Percentiles rank a stretch among this genome's conserved stretches.
These are phyloP conservation scores for Halocaridina rubra DNA, from an alignment of 2,888 invertebrate species.

Conservation along the genomic window DNA sequence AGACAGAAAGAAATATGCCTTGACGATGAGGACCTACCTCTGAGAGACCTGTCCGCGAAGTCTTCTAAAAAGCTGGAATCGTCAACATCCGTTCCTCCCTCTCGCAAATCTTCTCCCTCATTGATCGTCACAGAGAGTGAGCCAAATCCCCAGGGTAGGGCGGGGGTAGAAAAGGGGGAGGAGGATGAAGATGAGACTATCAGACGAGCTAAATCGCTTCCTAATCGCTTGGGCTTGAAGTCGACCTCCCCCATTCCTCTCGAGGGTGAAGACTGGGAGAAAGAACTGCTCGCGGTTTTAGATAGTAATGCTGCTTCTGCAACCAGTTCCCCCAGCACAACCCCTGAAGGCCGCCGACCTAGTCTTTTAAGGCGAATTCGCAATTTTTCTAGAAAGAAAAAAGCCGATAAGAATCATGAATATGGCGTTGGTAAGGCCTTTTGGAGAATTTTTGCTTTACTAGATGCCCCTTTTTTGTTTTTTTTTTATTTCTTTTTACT, in stretches of 20 bases:
- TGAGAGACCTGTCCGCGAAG: background rate
- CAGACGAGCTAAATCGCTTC: background rate
- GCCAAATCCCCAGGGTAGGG: no score
- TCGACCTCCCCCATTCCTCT: background rate
- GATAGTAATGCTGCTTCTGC: slow-evolving; percentile 37
- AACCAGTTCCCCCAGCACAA: slow-evolving; percentile 18
- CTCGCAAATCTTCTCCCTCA: slow-evolving; percentile 16
- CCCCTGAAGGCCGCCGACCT: slow-evolving; percentile 39
- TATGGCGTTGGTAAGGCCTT: slow-evolving; percentile 32
- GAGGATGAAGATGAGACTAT: background rate
- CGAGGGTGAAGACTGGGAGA: slow-evolving; percentile 30
- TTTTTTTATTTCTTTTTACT: no score
- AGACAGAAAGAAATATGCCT: slow-evolving; percentile 16
- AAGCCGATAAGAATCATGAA: background rate
- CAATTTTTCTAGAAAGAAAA: slow-evolving; percentile 6
- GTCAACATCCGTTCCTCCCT: no score
- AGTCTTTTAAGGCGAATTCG: slow-evolving; percentile 27
- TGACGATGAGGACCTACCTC: background rate
- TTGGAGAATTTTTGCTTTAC: background rate
- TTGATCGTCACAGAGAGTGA: slow-evolving; percentile 17
- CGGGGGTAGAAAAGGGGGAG: background rate
- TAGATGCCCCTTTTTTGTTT: no score
- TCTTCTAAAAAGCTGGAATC: no score
- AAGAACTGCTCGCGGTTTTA: slow-evolving; percentile 17
- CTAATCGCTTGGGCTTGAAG: background rate